Evolutionary conservation across 2,113 vertebrate genomes (phyloP).

Genomic region (Gopherus flavomarginatus): DNA sequence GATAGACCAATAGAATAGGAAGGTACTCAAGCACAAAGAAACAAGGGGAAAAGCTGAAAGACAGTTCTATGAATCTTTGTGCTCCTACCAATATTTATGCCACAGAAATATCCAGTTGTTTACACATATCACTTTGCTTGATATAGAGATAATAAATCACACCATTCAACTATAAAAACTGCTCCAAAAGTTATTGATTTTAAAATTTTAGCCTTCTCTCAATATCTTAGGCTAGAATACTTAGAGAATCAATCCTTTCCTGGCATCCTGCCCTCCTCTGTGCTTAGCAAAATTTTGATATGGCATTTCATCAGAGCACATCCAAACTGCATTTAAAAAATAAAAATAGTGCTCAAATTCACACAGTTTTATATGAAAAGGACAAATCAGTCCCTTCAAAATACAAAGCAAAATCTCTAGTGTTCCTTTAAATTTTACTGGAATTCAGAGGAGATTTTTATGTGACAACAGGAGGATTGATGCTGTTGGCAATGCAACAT

Average conservation of each 20-base stretch:
- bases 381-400: neutral
- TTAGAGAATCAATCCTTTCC: neutral
- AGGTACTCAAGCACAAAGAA: neutral
- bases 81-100: neutral
- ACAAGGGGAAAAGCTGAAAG: neutral
- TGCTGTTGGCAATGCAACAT: constrained; percentile 1
- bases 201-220: neutral
- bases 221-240: constrained; percentile 1
- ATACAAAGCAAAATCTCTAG: neutral
- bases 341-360: constrained; percentile 53
- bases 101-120: constrained; percentile 2
- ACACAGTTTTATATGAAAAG: neutral
- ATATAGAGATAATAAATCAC: neutral
- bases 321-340: neutral
- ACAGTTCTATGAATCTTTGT: neutral
- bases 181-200: neutral
- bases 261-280: neutral
- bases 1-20: neutral
- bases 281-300: neutral
- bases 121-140: constrained; percentile 1
- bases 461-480: constrained; percentile 18
- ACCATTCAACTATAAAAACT: neutral
- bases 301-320: neutral
- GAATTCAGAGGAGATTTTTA: constrained; percentile 13
- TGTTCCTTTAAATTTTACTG: constrained; percentile 13